A percentile compares a stretch with the other conserved stretches of the same genome.
phyloP scores from a whole-genome alignment of 1,140 invertebrate genomes.

The Neuroterus valhalla region DNA sequence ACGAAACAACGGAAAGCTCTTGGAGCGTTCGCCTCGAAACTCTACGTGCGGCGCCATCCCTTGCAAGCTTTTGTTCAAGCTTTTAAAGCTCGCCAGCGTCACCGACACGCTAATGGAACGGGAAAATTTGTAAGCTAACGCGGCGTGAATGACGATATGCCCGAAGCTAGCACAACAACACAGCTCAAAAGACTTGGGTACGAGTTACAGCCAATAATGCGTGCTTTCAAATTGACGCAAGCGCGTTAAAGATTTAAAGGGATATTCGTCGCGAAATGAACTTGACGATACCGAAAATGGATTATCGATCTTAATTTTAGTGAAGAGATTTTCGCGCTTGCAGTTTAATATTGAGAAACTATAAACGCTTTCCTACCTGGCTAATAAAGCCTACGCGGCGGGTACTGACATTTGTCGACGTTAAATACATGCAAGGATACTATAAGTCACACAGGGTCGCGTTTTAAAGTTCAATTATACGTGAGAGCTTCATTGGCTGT shows the following conservation, averaged over 20 bases:
- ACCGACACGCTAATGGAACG: constrained; percentile 52
- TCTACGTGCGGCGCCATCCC: constrained; percentile 31
- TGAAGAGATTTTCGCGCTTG: neutral
- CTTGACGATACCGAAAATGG: neutral
- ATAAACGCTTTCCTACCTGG: neutral
- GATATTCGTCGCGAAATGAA: constrained; percentile 30
- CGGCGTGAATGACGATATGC: constrained; percentile 49
- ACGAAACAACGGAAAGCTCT: constrained; percentile 29
- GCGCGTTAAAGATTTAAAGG: constrained; percentile 31
- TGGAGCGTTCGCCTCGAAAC: constrained; percentile 32
- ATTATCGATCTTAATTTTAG: neutral
- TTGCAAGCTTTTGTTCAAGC: constrained; percentile 48
- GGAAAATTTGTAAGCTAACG: constrained; percentile 59
- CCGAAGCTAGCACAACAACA: constrained; percentile 34
- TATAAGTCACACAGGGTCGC: neutral
- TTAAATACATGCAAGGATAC: neutral
- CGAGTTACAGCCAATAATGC: constrained; percentile 51
- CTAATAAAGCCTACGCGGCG: neutral
- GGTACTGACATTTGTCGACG: constrained; percentile 10
- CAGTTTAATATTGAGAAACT: neutral
- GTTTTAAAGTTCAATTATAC: constrained; percentile 27
- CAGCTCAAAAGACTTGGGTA: constrained; percentile 42
- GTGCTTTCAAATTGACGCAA: constrained; percentile 36
- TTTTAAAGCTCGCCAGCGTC: constrained; percentile 42
- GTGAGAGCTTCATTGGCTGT: neutral